Conservation (phyloP, 2,888 invertebrate species). For the Xylota segnis region DNA sequence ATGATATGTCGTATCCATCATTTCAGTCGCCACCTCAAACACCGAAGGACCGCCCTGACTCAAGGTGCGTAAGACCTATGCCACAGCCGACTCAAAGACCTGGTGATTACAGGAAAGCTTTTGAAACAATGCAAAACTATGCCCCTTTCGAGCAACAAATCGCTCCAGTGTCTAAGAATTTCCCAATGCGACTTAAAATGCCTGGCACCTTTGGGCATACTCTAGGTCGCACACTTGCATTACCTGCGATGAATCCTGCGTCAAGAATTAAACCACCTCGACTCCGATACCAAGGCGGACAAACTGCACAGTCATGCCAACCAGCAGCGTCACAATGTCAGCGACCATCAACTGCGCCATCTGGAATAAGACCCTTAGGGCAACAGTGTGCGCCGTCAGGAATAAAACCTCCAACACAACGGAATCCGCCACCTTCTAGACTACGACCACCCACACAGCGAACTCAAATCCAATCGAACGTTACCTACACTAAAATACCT, state of each 20-base stretch:
- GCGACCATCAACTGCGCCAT: neutral
- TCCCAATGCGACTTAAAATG: slow-evolving; percentile 18
- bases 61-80: neutral
- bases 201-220: slow-evolving; percentile 25
- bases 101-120: slow-evolving; percentile 44
- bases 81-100: neutral
- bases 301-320: too few relatives aligned
- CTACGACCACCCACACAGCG: neutral
- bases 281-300: neutral
- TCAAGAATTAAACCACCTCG: slow-evolving; percentile 8
- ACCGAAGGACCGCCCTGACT: neutral
- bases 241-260: neutral
- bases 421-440: neutral
- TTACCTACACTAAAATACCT: slow-evolving; percentile 6
- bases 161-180: neutral
- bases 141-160: slow-evolving; percentile 54
- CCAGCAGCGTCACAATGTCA: neutral
- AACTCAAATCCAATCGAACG: neutral
- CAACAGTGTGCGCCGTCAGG: neutral
- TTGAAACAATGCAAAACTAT: slow-evolving; percentile 45
- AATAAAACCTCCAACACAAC: neutral
- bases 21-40: neutral
- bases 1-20: slow-evolving; percentile 5
- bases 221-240: neutral
- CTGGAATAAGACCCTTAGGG: neutral